Conservation (phyloP, 2,888 invertebrate genomes). For the Stenolophus ochropezus region DNA sequence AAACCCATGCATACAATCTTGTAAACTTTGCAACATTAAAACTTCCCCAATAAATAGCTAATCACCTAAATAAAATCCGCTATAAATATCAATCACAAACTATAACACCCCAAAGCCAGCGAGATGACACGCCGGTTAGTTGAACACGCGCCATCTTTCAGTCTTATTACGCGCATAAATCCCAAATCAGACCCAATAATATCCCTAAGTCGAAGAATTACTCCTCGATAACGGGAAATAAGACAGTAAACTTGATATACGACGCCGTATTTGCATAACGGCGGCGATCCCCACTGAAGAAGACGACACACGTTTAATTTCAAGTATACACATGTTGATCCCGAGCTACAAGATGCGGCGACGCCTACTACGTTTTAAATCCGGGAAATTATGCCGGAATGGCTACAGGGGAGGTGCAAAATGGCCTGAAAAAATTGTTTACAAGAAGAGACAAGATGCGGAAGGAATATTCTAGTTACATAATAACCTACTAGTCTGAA, state of each 20-base stretch:
- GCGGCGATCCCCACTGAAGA: slow-evolving; percentile 9
- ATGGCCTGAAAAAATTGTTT: slow-evolving; percentile 31
- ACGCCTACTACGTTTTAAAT: slow-evolving; percentile 3
- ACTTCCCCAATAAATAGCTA: slow-evolving; percentile 57
- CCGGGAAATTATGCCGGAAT: slow-evolving; percentile 16
- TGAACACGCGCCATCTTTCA: slow-evolving; percentile 59
- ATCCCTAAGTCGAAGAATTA: slow-evolving; percentile 69
- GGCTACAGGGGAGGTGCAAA: neutral
- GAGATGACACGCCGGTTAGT: slow-evolving; percentile 36
- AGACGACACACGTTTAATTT: slow-evolving; percentile 58
- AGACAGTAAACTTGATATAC: slow-evolving; percentile 71
- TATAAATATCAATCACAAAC: slow-evolving; percentile 58
- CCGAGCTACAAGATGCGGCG: neutral
- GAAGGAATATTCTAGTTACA: no score
- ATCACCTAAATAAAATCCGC: slow-evolving; percentile 46
- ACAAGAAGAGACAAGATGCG: neutral
- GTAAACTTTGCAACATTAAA: slow-evolving; percentile 51
- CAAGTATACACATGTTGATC: slow-evolving; percentile 59
- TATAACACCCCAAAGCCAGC: slow-evolving; percentile 50
- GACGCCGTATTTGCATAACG: slow-evolving; percentile 58
- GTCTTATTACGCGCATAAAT: slow-evolving; percentile 68
- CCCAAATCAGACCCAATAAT: slow-evolving; percentile 69
- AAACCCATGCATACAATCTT: slow-evolving; percentile 23
- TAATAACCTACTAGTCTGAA: no score
- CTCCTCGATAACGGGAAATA: slow-evolving; percentile 68